Conservation (phyloP, 2,888 invertebrate species). For the Mimumesa dahlbomi region DNA sequence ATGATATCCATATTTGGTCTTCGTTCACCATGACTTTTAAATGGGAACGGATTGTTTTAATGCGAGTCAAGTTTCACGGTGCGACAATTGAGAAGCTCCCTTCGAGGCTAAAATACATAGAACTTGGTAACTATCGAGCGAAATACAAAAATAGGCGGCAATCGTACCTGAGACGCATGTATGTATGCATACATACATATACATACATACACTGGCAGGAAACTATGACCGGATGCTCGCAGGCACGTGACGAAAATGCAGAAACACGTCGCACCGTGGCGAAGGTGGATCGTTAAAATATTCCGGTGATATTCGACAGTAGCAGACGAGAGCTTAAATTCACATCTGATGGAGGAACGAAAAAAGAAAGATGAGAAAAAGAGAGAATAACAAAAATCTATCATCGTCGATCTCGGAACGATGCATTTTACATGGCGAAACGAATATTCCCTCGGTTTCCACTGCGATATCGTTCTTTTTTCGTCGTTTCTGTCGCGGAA, state of each 20-base stretch:
- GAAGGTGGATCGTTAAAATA: slow-evolving; percentile 49
- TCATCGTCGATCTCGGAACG: too few relatives aligned
- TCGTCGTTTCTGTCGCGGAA: not conserved
- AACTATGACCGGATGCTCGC: slow-evolving; percentile 64
- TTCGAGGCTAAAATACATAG: slow-evolving; percentile 24
- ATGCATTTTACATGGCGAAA: too few relatives aligned
- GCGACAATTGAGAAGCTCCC: slow-evolving; percentile 30
- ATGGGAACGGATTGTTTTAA: too few relatives aligned
- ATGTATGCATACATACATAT: too few relatives aligned
- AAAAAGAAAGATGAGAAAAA: too few relatives aligned
- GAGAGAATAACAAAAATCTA: too few relatives aligned
- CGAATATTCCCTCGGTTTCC: too few relatives aligned
- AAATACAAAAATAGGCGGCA: slow-evolving; percentile 52
- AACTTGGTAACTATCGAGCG: slow-evolving; percentile 27
- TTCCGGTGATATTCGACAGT: slow-evolving; percentile 50
- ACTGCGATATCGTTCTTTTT: too few relatives aligned
- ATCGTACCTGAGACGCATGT: slow-evolving; percentile 46
- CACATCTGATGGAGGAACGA: too few relatives aligned
- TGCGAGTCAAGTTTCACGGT: slow-evolving; percentile 12
- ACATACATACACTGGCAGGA: slow-evolving; percentile 63
- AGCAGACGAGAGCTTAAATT: slow-evolving; percentile 19
- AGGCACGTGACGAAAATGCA: slow-evolving; percentile 64
- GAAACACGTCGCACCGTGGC: slow-evolving; percentile 13
- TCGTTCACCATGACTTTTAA: too few relatives aligned
- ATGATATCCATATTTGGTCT: too few relatives aligned